Conservation (phyloP, 2,113 vertebrate genomes). For the Cricetomys ansorgei region DNA sequence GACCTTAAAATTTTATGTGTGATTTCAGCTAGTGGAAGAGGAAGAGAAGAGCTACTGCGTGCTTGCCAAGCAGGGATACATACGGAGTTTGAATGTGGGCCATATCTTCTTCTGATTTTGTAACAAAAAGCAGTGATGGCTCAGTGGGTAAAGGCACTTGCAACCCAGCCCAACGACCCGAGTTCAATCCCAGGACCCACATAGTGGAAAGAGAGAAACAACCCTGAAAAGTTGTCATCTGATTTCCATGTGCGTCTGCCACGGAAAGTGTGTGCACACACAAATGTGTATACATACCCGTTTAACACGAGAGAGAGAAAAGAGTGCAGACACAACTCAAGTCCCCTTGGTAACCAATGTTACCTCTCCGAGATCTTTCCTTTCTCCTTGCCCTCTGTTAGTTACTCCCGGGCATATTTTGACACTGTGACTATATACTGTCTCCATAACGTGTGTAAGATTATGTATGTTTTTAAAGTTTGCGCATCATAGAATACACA, state of each 20-base stretch:
- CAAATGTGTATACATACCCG: background rate
- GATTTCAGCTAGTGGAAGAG: background rate
- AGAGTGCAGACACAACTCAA: accelerated
- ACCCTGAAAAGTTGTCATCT: no score
- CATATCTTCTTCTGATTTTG: background rate
- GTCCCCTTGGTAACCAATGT: no score
- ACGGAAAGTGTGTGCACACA: background rate
- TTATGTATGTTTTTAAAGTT: background rate
- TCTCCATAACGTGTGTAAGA: background rate
- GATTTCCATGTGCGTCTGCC: background rate
- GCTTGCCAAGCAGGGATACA: background rate
- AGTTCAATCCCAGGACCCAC: background rate
- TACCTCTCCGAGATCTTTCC: background rate
- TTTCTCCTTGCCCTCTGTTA: background rate
- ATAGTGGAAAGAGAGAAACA: background rate
- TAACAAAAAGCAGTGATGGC: background rate
- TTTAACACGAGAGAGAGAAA: background rate
- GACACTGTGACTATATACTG: background rate
- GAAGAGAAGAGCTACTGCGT: background rate
- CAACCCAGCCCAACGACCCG: no score
- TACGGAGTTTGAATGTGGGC: accelerated
- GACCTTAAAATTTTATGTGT: background rate
- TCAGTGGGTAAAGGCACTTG: no score
- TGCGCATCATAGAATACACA: background rate
- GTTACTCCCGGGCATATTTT: background rate